These are phyloP conservation scores for Chloroceryle amazona DNA, from an alignment of 2,797 vertebrate species.

Conservation along the genomic window DNA sequence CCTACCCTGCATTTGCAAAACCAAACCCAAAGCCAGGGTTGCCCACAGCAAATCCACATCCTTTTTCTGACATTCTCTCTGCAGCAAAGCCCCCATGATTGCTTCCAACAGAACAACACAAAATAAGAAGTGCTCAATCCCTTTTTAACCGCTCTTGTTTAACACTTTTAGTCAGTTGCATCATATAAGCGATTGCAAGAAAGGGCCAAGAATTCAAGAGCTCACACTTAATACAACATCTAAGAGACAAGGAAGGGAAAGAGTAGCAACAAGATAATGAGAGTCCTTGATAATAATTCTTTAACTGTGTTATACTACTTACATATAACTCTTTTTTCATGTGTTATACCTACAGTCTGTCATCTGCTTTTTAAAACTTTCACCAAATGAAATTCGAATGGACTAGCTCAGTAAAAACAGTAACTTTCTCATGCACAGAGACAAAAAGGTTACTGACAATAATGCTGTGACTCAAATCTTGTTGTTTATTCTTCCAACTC, in stretches of 20 bases:
- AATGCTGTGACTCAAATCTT: neutral
- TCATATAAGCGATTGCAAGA: neutral
- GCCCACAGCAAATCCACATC: neutral
- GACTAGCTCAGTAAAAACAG: neutral
- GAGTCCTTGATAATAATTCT: neutral
- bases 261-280: neutral
- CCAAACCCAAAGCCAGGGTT: neutral
- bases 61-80: neutral
- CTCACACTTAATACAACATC: neutral
- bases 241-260: neutral
- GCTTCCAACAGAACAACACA: neutral
- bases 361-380: neutral
- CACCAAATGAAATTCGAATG: neutral
- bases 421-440: neutral
- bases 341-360: neutral
- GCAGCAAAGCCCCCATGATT: neutral
- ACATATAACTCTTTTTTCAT: neutral
- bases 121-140: neutral
- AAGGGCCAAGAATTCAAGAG: neutral
- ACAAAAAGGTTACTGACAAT: neutral
- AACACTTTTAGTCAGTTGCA: neutral
- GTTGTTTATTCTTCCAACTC: neutral
- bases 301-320: neutral
- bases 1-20: neutral
- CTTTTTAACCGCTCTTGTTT: neutral